A percentile compares a stretch with the other conserved stretches of the same genome.
These are phyloP conservation scores for Paralvinella palmiformis DNA, from an alignment of 1,140 invertebrate species.

Conservation along the genomic window DNA sequence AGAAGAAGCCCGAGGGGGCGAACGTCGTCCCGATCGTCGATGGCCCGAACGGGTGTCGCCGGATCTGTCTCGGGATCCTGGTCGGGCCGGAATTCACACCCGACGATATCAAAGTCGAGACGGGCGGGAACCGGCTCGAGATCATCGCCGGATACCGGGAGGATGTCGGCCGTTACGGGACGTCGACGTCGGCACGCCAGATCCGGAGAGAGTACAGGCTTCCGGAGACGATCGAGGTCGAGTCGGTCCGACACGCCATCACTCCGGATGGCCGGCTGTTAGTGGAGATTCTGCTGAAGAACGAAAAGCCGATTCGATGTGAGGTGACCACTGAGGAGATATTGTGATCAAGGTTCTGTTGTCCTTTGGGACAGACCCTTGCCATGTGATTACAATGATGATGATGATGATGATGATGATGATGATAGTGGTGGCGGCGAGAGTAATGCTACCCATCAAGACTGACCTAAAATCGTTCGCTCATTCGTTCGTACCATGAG, in stretches of 20 bases:
- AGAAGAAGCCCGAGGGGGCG: conserved; percentile 12
- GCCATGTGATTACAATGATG: background rate
- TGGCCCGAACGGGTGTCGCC: conserved; percentile 10
- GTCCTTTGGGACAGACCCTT: background rate
- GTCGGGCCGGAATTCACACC: conserved; percentile 15
- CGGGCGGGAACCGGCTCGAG: conserved; percentile 3
- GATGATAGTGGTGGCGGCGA: background rate
- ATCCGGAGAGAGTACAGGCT: conserved; percentile 12
- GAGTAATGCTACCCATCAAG: background rate
- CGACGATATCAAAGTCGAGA: conserved; percentile 18
- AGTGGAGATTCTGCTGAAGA: conserved; percentile 15
- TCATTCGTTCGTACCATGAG: background rate
- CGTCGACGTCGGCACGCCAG: background rate
- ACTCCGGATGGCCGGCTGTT: conserved; percentile 12
- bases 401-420: background rate
- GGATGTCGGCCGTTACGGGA: conserved; percentile 13
- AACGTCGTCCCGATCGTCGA: conserved; percentile 19
- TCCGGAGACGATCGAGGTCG: conserved; percentile 15
- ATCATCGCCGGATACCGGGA: conserved; percentile 13
- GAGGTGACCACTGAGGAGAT: conserved; percentile 73
- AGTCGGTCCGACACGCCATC: conserved; percentile 10
- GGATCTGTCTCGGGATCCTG: conserved; percentile 15
- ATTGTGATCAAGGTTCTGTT: conserved; percentile 59
- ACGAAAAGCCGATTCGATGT: conserved; percentile 57
- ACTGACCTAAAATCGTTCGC: background rate